Evolutionary conservation across 2,113 vertebrate species (phyloP).

Genomic region (Scartelaos histophorus): DNA sequence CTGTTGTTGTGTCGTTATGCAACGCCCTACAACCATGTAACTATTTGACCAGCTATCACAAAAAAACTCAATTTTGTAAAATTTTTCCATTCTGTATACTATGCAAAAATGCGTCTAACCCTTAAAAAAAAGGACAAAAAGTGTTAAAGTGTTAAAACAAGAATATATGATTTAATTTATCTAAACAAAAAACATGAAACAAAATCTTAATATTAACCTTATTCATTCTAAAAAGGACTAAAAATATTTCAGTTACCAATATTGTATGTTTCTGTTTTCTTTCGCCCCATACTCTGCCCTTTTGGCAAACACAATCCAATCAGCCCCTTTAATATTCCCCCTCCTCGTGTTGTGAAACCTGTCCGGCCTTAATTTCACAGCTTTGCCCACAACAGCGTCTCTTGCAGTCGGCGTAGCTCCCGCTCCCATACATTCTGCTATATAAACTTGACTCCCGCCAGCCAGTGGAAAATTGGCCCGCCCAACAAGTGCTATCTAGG

Average conservation of each 20-base stretch:
- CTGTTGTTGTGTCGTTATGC: too few species aligned
- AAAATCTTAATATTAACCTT: too few species aligned
- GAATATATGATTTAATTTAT: too few species aligned
- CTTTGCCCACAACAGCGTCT: constrained; percentile 1
- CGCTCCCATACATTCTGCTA: constrained; percentile 1
- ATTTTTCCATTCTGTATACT: too few species aligned
- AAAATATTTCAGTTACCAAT: not conserved
- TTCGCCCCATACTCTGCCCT: constrained; percentile 8
- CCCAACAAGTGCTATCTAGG: constrained; percentile 12
- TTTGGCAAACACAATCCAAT: not conserved
- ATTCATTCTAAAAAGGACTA: too few species aligned
- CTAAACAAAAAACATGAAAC: too few species aligned
- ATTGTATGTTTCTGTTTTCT: not conserved
- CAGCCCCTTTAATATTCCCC: not conserved
- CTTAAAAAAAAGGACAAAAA: too few species aligned
- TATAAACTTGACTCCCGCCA: not conserved
- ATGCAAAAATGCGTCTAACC: too few species aligned
- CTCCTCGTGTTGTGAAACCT: constrained; percentile 6
- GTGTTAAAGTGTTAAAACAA: too few species aligned
- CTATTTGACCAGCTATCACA: too few species aligned
- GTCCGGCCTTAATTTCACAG: constrained; percentile 10
- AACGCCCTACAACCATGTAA: too few species aligned
- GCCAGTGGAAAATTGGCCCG: not conserved
- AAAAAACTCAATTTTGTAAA: too few species aligned
- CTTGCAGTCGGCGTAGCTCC: not conserved